phyloP scores from a whole-genome alignment of 53 echinoderm and acorn worm genomes.

The Arbacia lixula region DNA sequence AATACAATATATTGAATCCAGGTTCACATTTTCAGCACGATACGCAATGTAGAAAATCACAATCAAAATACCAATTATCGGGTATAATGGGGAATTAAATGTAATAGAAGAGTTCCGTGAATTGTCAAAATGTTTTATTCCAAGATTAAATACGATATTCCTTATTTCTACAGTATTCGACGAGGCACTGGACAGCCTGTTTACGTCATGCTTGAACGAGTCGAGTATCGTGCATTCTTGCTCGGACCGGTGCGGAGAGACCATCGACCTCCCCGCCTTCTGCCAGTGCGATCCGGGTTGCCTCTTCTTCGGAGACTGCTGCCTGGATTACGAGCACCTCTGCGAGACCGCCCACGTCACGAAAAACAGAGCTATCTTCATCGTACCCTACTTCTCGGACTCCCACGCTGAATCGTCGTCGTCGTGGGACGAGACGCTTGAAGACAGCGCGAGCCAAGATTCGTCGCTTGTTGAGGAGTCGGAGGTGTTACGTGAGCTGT shows the following conservation, averaged over 20 bases:
- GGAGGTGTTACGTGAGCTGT: too few species aligned
- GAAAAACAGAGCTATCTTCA: neutral
- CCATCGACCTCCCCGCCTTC: neutral
- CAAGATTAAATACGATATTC: neutral
- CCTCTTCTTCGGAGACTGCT: slow-evolving; percentile 27
- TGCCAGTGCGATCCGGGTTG: slow-evolving; percentile 31
- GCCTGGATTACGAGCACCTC: slow-evolving; percentile 23
- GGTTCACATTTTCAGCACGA: too few species aligned
- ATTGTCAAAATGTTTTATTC: too few species aligned
- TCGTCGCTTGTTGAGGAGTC: neutral
- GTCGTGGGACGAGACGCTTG: too few species aligned
- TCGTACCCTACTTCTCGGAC: neutral
- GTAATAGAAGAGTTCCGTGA: too few species aligned
- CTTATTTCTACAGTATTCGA: neutral
- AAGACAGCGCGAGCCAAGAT: neutral
- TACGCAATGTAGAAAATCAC: too few species aligned
- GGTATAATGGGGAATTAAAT: too few species aligned
- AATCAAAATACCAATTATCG: too few species aligned
- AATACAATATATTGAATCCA: too few species aligned
- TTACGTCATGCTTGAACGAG: neutral
- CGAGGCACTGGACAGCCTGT: neutral
- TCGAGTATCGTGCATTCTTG: neutral
- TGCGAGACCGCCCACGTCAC: neutral
- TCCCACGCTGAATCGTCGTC: neutral
- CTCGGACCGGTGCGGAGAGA: neutral